Conservation (phyloP, 2,113 vertebrate genomes). For the Chaetops frenatus region DNA sequence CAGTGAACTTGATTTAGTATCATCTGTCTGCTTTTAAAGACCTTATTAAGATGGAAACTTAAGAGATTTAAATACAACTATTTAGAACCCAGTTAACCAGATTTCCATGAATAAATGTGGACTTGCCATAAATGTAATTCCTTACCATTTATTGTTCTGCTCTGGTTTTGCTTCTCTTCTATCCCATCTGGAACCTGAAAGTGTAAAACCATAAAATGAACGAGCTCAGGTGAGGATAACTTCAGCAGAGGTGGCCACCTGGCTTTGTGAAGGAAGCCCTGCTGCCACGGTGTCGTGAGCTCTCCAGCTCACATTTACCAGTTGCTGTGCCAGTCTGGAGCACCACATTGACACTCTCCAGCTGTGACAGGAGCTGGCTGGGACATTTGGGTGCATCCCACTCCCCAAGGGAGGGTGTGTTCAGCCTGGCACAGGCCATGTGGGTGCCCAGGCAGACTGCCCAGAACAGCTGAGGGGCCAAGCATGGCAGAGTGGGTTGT, state of each 20-base stretch:
- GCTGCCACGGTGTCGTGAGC: fast-evolving
- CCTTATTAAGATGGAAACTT: neutral
- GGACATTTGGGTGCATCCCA: neutral
- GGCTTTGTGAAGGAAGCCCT: neutral
- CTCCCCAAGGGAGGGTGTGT: neutral
- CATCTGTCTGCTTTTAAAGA: neutral
- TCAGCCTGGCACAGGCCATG: fast-evolving
- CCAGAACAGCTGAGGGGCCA: neutral
- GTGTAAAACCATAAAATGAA: neutral
- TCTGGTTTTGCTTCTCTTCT: neutral
- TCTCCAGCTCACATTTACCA: neutral
- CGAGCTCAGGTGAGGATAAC: neutral
- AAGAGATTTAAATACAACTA: neutral
- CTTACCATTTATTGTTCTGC: fast-evolving
- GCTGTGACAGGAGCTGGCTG: neutral
- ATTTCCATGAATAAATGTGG: neutral
- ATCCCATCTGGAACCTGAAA: neutral
- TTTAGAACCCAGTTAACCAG: neutral
- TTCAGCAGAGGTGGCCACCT: neutral
- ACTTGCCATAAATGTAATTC: neutral
- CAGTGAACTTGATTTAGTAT: neutral
- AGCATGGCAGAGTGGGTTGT: neutral
- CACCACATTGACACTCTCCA: fast-evolving
- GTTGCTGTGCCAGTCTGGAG: fast-evolving
- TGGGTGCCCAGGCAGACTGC: neutral